Percentiles rank a stretch among this genome's conserved stretches.
These are phyloP conservation scores for Asobara japonica DNA, from an alignment of 1,140 invertebrate genomes.

Conservation along the genomic window DNA sequence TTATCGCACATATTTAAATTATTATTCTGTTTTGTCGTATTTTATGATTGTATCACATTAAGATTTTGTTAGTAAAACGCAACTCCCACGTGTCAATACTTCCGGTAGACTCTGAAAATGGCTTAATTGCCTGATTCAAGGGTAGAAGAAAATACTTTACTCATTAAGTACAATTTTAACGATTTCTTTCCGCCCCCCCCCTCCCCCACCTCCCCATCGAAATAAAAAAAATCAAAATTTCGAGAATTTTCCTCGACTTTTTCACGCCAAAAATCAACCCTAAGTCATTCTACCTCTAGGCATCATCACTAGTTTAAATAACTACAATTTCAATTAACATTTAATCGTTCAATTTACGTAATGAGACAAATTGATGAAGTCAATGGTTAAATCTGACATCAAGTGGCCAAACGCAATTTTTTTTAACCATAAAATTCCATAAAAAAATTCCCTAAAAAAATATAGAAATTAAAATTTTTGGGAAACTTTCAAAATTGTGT, in stretches of 20 bases:
- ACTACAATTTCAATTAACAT: neutral
- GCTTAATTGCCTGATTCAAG: neutral
- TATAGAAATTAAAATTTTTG: too few species aligned
- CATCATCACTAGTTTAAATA: neutral
- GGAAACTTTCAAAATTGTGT: too few species aligned
- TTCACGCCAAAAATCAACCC: neutral
- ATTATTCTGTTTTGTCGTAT: neutral
- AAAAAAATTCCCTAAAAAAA: too few species aligned
- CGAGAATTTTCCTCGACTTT: neutral
- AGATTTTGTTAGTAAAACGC: neutral
- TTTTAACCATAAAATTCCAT: too few species aligned
- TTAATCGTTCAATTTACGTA: neutral
- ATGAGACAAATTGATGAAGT: neutral
- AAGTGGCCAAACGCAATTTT: neutral
- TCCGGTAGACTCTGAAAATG: neutral
- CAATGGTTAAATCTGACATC: neutral
- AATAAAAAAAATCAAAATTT: neutral
- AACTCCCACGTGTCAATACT: neutral
- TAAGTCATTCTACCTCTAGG: neutral
- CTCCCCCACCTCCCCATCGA: too few species aligned
- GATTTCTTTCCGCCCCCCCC: too few species aligned
- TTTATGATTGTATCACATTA: neutral
- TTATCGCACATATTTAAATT: too few species aligned
- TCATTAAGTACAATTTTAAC: constrained; percentile 3
- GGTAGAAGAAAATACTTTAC: constrained; percentile 1